Evolutionary conservation across 2,888 invertebrate species (phyloP).

Genomic region (Plutella xylostella): DNA sequence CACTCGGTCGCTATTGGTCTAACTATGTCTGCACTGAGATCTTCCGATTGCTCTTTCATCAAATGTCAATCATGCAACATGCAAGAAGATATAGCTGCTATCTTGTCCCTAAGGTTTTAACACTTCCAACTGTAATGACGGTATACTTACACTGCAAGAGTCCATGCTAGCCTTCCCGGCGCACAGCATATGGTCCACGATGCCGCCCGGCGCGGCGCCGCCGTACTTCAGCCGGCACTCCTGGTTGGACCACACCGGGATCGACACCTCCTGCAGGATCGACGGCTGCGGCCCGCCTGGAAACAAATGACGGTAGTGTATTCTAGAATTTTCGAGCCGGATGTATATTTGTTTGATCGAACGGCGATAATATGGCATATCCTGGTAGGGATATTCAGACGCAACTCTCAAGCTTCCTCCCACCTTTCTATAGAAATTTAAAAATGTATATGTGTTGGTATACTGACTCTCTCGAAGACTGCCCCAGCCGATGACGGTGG

Average conservation of each 20-base stretch:
- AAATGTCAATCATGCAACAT: no score
- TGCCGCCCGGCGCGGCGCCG: conserved; percentile 88
- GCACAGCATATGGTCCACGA: conserved; percentile 88
- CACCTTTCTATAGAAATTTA: not conserved
- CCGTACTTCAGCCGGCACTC: conserved; percentile 87
- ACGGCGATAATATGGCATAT: not conserved
- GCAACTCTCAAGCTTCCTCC: not conserved
- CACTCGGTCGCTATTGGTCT: no score
- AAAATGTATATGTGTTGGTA: not conserved
- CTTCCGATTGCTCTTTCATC: no score
- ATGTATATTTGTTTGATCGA: not conserved
- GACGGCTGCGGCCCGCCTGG: conserved; percentile 86
- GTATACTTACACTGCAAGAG: conserved; percentile 85
- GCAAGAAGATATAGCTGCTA: no score
- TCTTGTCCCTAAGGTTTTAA: no score
- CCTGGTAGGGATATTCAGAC: not conserved
- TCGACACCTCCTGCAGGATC: conserved; percentile 83
- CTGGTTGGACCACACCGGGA: conserved; percentile 84
- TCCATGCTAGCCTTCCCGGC: conserved; percentile 87
- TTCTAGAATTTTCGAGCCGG: no score
- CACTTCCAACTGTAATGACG: no score
- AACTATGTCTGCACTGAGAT: no score
- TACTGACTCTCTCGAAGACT: conserved; percentile 81
- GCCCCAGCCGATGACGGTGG: conserved; percentile 91
- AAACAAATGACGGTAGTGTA: not conserved